Conservation (phyloP, 1,140 invertebrate species). For the Bombus waltoni region DNA sequence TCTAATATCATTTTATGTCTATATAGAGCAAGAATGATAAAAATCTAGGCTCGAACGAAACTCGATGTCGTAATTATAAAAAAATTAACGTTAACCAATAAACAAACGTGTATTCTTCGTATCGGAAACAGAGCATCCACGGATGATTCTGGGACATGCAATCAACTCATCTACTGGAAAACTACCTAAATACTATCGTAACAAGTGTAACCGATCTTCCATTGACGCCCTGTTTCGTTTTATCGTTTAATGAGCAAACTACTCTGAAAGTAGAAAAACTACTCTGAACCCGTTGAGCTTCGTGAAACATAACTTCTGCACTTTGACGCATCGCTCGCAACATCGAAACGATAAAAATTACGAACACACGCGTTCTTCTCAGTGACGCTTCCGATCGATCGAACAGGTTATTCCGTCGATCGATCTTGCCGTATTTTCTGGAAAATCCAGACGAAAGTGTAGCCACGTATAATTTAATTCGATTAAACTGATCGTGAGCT, state of each 20-base stretch:
- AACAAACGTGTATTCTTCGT: neutral
- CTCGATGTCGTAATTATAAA: neutral
- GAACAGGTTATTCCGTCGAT: neutral
- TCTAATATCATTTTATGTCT: neutral
- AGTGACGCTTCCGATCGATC: neutral
- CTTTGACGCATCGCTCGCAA: neutral
- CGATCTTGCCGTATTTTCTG: neutral
- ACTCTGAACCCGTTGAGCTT: constrained; percentile 20
- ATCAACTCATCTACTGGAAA: constrained; percentile 40
- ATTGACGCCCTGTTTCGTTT: constrained; percentile 29
- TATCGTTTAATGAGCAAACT: neutral
- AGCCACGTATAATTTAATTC: neutral
- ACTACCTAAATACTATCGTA: constrained; percentile 46
- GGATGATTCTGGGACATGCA: constrained; percentile 38
- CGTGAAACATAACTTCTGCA: neutral
- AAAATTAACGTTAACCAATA: no score
- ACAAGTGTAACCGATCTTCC: constrained; percentile 31
- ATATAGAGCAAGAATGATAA: neutral
- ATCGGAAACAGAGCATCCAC: constrained; percentile 34
- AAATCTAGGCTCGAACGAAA: constrained; percentile 12
- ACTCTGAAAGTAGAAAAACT: no score
- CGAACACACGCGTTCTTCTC: neutral
- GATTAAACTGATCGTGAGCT: neutral
- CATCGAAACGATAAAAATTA: neutral
- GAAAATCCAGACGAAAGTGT: neutral